A percentile compares a stretch with the other conserved stretches of the same genome.
Conservation (phyloP, 2,113 vertebrate genomes). For the Charadrius vociferus region DNA sequence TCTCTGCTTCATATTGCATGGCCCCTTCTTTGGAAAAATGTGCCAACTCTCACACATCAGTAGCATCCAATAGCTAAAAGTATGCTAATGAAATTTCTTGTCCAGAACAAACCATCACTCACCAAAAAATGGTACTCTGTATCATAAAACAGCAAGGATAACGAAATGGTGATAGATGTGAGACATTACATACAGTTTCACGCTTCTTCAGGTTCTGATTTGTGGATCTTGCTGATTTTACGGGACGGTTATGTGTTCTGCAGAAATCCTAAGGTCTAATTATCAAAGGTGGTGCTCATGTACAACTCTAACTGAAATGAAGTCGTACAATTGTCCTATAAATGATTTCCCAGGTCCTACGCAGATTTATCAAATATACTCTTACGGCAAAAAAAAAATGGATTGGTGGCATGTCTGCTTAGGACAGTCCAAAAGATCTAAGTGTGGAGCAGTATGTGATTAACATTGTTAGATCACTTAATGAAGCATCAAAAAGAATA, state of each 20-base stretch:
- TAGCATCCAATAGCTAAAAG: background rate
- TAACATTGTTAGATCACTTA: background rate
- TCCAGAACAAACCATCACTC: background rate
- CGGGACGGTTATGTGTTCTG: fast-evolving
- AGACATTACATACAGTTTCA: background rate
- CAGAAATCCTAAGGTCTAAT: background rate
- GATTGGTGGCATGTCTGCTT: background rate
- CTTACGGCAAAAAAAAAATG: fast-evolving
- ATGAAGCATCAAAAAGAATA: background rate
- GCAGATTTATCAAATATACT: background rate
- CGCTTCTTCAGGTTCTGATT: background rate
- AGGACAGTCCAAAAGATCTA: background rate
- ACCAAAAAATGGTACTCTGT: background rate
- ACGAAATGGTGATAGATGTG: background rate
- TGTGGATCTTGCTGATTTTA: background rate
- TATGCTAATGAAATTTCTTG: background rate
- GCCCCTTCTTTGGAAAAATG: background rate
- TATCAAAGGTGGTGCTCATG: background rate
- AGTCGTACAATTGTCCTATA: background rate
- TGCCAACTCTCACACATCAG: too few species aligned
- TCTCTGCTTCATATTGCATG: background rate
- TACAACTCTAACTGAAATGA: background rate
- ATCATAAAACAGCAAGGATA: background rate
- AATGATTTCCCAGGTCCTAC: background rate
- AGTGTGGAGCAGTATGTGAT: background rate